These are phyloP conservation scores for Amblyornis subalaris DNA, from an alignment of 2,113 vertebrate genomes.

Conservation along the genomic window DNA sequence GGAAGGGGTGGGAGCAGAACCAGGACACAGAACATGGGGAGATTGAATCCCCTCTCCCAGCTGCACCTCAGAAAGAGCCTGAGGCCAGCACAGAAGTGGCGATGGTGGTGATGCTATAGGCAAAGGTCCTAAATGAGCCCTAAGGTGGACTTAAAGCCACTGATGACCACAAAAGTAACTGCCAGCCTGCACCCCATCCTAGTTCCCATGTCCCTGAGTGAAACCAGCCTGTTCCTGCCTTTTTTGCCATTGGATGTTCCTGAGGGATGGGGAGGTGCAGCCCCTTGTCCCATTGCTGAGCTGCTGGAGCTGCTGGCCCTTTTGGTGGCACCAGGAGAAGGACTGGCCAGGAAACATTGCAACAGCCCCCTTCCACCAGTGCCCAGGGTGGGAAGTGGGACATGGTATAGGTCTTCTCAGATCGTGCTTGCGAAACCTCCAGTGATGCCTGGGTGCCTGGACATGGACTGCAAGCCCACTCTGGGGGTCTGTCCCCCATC, in stretches of 20 bases:
- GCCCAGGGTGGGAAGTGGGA: background rate
- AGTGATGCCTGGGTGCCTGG: background rate
- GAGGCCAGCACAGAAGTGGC: background rate
- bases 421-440: background rate
- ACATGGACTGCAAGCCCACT: background rate
- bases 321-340: background rate
- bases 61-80: background rate
- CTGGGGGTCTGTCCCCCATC: background rate
- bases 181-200: background rate
- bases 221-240: background rate
- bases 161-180: fast-evolving
- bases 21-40: background rate
- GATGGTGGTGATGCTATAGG: background rate
- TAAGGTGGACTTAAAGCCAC: background rate
- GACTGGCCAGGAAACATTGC: background rate
- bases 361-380: background rate
- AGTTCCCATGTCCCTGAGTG: background rate
- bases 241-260: background rate
- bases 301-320: background rate
- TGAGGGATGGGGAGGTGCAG: background rate
- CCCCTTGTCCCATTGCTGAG: background rate
- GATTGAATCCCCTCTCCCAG: background rate
- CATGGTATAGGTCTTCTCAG: background rate
- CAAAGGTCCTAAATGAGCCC: background rate
- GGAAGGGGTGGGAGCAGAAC: background rate